Evolutionary conservation across 2,888 invertebrate genomes (phyloP), one percentile per base, ranked within the genome.

Genomic region (Arenicola marina): DNA sequence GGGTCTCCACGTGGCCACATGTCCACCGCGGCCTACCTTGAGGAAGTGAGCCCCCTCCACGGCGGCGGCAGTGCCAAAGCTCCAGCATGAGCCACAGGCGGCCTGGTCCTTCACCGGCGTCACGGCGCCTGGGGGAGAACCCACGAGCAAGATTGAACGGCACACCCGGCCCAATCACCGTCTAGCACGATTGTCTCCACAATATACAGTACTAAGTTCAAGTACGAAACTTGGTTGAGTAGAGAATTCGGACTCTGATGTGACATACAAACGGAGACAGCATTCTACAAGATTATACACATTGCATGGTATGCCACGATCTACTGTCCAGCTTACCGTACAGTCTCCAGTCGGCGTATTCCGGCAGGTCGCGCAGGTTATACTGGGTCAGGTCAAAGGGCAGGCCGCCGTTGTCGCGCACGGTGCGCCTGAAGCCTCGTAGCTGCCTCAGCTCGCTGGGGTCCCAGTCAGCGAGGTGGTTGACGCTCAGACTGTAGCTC

Each of bases 61-160:
- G 0, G 94, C 88, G 7, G 96, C 96, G 62, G 92, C 90, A 0
- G 95, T 94, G 29, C 95, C 96, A 85, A 96, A 97, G 67, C 93
- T 93, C 96, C 96, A 96, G 76, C 96, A 97, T 0, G 95, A 95
- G 0, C 97, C 97, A 84, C 97, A 97, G 11, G 96, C 93, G 0
- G 94, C 95, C 85, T 97, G 97, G 87, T 97, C 96, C 91, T 83
- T 90, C 90, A 96, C 95, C 0, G 93, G 95, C 0, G 93, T 94
- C 0, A 96, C 95, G 58, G 95, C 96, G 15, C 96, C 84, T 84
- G 33, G 31, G 18, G 29, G 58, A 11, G 4, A 57, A 38, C 2
- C 15, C 4, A 34, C n/a, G n/a, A n/a, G n/a, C n/a, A n/a, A n/a
- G n/a, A n/a, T n/a, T n/a, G n/a, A n/a, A n/a, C 24, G 31, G 11